Evolutionary conservation across 35 echinoderm and acorn worm genomes (phyloP).

Genomic region (Hemicentrotus pulcherrimus): DNA sequence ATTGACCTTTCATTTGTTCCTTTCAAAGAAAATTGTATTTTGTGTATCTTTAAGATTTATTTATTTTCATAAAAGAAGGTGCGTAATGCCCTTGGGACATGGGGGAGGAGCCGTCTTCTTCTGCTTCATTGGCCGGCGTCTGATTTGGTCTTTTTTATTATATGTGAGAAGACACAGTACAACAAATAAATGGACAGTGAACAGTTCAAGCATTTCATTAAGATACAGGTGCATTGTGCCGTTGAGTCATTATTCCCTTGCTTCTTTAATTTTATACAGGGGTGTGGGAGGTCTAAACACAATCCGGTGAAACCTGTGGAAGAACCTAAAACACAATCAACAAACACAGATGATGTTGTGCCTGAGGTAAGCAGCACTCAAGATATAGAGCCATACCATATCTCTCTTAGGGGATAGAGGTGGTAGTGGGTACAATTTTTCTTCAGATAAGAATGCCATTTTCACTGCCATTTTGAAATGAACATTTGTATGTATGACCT

Average conservation of each 20-base stretch:
- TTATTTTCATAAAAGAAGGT: no score
- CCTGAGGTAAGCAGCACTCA: slow-evolving; percentile 16
- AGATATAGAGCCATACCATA: neutral
- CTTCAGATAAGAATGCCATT: neutral
- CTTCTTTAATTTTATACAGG: slow-evolving; percentile 58
- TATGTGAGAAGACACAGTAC: no score
- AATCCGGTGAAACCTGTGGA: slow-evolving; percentile 77
- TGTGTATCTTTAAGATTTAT: no score
- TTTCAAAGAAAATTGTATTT: no score
- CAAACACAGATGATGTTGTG: neutral
- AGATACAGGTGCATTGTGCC: neutral
- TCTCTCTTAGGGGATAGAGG: neutral
- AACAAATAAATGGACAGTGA: no score
- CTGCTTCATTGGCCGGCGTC: no score
- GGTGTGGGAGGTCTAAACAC: slow-evolving; percentile 72
- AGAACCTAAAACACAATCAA: slow-evolving; percentile 34
- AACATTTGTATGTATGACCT: neutral
- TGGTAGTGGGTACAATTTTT: neutral
- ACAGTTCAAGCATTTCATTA: no score
- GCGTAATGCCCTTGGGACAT: no score
- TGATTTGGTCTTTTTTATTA: no score
- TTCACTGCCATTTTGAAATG: neutral
- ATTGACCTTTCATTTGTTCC: no score
- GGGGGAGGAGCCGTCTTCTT: no score
- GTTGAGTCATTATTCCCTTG: neutral